Percentiles rank a stretch among this genome's conserved stretches.
Evolutionary conservation across 2,888 invertebrate genomes (phyloP).

Genomic region (Sepiola atlantica): DNA sequence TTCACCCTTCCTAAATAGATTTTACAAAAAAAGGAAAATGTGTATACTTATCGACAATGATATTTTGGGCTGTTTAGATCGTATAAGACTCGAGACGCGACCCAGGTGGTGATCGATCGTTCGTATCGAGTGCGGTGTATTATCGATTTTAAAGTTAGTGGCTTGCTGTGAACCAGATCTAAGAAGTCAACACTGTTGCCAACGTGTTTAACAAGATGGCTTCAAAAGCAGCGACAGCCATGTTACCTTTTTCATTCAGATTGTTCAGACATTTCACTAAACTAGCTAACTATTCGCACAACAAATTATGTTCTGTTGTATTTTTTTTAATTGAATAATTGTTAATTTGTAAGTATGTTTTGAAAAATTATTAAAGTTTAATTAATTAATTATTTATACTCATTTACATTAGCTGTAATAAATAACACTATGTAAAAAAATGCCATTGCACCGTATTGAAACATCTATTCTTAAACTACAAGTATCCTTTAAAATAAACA

Average conservation of each 20-base stretch:
- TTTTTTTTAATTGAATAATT: no score
- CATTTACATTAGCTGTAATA: no score
- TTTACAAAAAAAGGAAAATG: not conserved
- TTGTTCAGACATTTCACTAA: not conserved
- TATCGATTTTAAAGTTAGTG: not conserved
- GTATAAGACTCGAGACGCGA: not conserved
- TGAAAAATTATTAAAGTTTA: no score
- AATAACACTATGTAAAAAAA: no score
- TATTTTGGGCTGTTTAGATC: not conserved
- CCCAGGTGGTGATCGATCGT: constrained; percentile 10
- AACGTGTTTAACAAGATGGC: not conserved
- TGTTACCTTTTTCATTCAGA: not conserved
- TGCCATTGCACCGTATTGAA: no score
- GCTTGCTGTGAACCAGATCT: not conserved
- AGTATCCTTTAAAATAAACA: no score
- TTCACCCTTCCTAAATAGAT: not conserved
- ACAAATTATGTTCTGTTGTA: no score
- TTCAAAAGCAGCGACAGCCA: not conserved
- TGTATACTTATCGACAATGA: not conserved
- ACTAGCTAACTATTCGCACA: no score
- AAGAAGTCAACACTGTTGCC: not conserved
- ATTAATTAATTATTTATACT: no score
- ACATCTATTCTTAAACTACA: no score
- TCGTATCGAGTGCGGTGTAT: not conserved
- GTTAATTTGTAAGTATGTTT: no score